Conservation (phyloP, 2,888 invertebrate species). For the Andrena dorsata region DNA sequence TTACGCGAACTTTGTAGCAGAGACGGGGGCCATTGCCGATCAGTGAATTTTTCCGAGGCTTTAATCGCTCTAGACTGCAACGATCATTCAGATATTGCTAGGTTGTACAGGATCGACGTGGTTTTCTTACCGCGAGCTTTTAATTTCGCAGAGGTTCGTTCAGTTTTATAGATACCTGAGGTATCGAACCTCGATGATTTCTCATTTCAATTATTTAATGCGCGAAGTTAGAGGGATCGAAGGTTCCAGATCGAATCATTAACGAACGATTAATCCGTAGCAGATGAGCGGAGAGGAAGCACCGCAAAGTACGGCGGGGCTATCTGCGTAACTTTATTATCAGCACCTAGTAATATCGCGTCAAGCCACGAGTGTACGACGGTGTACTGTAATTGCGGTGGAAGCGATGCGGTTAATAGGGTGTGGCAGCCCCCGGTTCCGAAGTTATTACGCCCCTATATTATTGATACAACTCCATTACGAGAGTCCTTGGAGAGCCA, state of each 20-base stretch:
- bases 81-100: not conserved
- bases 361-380: conserved; percentile 63
- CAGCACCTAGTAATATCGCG: conserved; percentile 57
- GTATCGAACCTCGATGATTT: too few relatives aligned
- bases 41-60: not conserved
- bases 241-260: not conserved
- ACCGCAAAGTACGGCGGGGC: not conserved
- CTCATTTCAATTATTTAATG: too few relatives aligned
- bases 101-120: too few relatives aligned
- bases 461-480: conserved; percentile 75
- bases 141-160: too few relatives aligned
- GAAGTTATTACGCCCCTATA: conserved; percentile 72
- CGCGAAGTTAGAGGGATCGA: not conserved
- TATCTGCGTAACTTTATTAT: conserved; percentile 55
- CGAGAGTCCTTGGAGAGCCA: conserved; percentile 63
- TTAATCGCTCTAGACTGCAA: not conserved
- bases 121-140: too few relatives aligned
- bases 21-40: not conserved
- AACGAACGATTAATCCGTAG: conserved; percentile 10
- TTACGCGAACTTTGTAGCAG: not conserved
- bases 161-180: too few relatives aligned
- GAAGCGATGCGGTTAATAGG: conserved; percentile 69
- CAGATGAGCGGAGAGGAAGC: not conserved
- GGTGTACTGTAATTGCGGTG: conserved; percentile 67
- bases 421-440: conserved; percentile 67